phyloP scores from a whole-genome alignment of 2,888 invertebrate species.

The Theodoxus fluviatilis region DNA sequence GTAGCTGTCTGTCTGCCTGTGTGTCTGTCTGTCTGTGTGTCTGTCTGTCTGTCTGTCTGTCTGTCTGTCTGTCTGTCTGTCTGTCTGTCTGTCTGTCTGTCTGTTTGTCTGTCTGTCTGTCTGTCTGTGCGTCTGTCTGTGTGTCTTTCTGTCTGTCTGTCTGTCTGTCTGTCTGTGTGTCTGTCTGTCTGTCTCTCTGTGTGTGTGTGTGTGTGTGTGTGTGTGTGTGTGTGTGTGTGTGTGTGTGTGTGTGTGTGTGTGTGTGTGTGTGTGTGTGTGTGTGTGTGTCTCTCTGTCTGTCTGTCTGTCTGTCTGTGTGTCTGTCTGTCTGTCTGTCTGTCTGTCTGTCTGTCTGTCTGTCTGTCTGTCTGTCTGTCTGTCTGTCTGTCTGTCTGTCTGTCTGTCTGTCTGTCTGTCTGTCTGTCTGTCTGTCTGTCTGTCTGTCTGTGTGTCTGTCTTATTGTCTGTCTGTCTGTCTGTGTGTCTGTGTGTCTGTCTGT shows the following conservation, averaged over 20 bases:
- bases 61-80: constrained; percentile 34
- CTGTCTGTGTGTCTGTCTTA: constrained; percentile 22
- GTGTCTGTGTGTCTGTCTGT: constrained; percentile 34
- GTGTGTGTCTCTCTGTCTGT: neutral
- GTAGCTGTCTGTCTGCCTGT: constrained; percentile 34
- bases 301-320: neutral
- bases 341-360: constrained; percentile 29
- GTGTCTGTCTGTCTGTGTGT: constrained; percentile 32
- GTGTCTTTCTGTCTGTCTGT: no score
- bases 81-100: constrained; percentile 33
- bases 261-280: constrained; percentile 23
- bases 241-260: constrained; percentile 32
- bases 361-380: constrained; percentile 35
- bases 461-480: no score
- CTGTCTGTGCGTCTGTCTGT: no score
- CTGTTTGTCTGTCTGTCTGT: constrained; percentile 30
- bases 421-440: constrained; percentile 35
- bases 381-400: neutral
- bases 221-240: neutral
- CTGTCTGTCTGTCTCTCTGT: no score
- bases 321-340: constrained; percentile 18
- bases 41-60: neutral
- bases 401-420: no score
- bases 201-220: neutral
- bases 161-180: no score